Base-by-base conservation (phyloP, 2,888 invertebrate genomes). In the Uropetala carovei region DNA sequence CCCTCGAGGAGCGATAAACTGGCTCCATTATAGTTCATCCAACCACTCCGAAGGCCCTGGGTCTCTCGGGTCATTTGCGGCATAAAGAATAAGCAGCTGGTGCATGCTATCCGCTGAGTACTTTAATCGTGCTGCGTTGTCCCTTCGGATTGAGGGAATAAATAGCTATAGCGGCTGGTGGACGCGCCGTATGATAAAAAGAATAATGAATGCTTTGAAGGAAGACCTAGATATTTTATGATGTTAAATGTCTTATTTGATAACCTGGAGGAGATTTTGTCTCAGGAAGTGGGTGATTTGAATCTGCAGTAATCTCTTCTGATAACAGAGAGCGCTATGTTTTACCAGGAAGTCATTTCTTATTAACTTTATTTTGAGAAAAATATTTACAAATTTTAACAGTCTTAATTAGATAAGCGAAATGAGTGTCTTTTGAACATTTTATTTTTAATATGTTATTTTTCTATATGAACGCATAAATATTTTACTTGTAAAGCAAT, bases 1-100 rank as follows among this genome's bases (percentile, higher is more conserved):
- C 22, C 75, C 75, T 75, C 75, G 75, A 75, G 75, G 75, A 75
- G 27, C 22, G 75, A 75, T 75, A 75, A 75, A 75, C 75, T 75
- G 27, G 75, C 27, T 75, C 75, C 75, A 27, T 75, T 75, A 75
- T 27, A 27, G 75, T 75, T 75, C 75, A 75, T 75, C 75, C 27
- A 75, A 75, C 75, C 75, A 75, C n/a, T 27, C 22, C 10, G 75
- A 75, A 75, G 75, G 75, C 75, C 75, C 75, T 75, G 75, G n/a
- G 75, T 75, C 22, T 27, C 75, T 75, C 27, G 75, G 75, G 75
- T 75, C 75, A 75, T 75, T 75, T 75, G n/a, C 22, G 1, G 75
- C 75, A 75, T 75, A 22, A 75, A 75, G 22, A 75, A 22, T 7
- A 27, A 75, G 75, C 75, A 75, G 75, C 75, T 75, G 68, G 68